phyloP scores from a whole-genome alignment of 2,113 vertebrate genomes.

The Cygnus buccinator region DNA sequence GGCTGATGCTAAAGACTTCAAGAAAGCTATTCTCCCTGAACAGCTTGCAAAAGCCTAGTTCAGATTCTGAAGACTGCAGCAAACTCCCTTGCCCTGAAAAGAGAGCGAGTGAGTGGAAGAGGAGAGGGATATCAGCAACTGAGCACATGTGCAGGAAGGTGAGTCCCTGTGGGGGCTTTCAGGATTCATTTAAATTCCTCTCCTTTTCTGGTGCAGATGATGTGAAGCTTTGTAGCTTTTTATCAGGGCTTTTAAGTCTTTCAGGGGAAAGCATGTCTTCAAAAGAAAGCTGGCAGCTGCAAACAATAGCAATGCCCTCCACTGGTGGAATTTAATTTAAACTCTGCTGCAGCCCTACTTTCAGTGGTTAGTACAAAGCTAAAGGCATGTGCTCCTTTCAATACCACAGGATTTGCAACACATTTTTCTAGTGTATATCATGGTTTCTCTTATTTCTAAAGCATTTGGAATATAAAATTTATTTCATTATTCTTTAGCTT shows the following conservation, averaged over 20 bases:
- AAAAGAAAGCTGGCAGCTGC: background rate
- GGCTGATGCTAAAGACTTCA: background rate
- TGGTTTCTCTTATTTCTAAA: background rate
- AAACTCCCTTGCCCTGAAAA: background rate
- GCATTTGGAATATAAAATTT: background rate
- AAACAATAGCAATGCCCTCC: constrained; percentile 44
- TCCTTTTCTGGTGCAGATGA: background rate
- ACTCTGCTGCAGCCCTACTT: background rate
- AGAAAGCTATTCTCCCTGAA: background rate
- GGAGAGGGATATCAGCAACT: background rate
- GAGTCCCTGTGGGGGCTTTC: background rate
- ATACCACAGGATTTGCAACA: background rate
- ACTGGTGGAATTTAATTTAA: background rate
- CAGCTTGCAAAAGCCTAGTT: background rate
- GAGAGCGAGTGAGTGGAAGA: background rate
- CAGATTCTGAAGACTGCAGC: background rate
- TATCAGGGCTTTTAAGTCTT: constrained; percentile 1
- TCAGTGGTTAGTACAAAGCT: background rate
- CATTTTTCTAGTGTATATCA: background rate
- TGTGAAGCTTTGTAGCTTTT: constrained; percentile 30
- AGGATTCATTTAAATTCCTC: background rate
- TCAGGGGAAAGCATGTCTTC: background rate
- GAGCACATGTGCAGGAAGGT: background rate
- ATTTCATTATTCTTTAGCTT: background rate
- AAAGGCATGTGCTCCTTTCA: background rate